A percentile compares a stretch with the other conserved stretches of the same genome.
These are phyloP conservation scores for Paramisgurnus dabryanus DNA, from an alignment of 2,113 vertebrate species.

Conservation along the genomic window DNA sequence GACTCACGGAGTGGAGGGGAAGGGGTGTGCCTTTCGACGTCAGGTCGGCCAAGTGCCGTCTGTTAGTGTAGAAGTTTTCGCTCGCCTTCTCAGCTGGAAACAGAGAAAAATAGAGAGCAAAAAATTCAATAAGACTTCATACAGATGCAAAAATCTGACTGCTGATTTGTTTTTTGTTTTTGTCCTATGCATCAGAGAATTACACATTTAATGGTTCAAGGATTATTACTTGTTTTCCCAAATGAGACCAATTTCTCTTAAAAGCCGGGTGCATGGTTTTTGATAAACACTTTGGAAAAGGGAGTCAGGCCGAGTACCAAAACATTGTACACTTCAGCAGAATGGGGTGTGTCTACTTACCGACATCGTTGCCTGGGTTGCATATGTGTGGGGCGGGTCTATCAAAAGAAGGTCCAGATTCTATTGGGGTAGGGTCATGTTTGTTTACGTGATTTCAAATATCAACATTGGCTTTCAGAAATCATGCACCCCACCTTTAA, in stretches of 20 bases:
- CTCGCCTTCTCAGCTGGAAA: conserved; percentile 88
- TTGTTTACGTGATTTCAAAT: no score
- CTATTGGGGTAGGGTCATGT: no score
- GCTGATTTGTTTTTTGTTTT: not conserved
- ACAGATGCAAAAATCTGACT: conserved; percentile 9
- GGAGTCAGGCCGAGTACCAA: no score
- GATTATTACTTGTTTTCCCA: conserved; percentile 2
- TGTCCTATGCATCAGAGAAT: not conserved
- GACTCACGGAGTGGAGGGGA: conserved; percentile 83
- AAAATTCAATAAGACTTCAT: conserved; percentile 10
- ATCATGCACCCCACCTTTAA: no score
- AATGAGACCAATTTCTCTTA: not conserved
- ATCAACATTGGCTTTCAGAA: no score
- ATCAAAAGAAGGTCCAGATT: no score
- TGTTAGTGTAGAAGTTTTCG: conserved; percentile 87
- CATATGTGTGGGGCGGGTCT: no score
- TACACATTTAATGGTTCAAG: conserved; percentile 12
- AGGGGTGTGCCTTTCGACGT: conserved; percentile 84
- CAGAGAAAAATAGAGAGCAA: conserved; percentile 48
- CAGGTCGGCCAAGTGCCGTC: conserved; percentile 84
- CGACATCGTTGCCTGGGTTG: no score
- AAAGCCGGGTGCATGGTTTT: no score
- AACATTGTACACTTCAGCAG: no score
- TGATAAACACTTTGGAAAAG: no score
- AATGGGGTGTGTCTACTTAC: no score